Base-by-base conservation (phyloP, 2,113 vertebrate species). In the Python bivittatus region DNA sequence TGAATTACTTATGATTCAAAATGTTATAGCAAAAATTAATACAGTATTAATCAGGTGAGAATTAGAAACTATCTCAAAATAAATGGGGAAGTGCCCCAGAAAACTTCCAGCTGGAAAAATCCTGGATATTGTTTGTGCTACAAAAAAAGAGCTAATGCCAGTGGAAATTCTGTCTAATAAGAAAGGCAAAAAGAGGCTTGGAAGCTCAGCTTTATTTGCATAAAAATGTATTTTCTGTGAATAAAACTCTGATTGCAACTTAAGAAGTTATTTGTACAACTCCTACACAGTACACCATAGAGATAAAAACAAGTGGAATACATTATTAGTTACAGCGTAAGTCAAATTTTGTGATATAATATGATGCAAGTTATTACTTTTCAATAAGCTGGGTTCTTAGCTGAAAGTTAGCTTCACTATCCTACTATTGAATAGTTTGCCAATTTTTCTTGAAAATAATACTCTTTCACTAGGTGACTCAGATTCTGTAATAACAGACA, bases 21-120 rank as follows among this genome's bases (percentile, higher is more conserved):
- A 86, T 93, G 53, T 91, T 52, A 90, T n/a, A 83, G 33, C 38
- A 95, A 88, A 29, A 56, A 93, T 91, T 17, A 88, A 68, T 88
- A 92, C 56, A 84, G 84, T 57, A 92, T 84, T 29, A 23, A 84
- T 84, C 86, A 84, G 87, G 86, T 92, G 86, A 72, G 87, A 92
- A 88, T 84, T 84, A 29, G 60, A 83, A 83, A 84, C 27, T 61
- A 88, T 84, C 54, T 92, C 60, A 68, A 88, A 83, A 91, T 60
- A 68, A 91, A 92, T 48, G 17, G 17, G 53, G 88, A 83, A 92
- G 58, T 84, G 72, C 72, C 87, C 83, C 42, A 52, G 61, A 79
- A 88, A 79, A 29, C 52, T 42, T 44, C 61, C 60, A 56, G 84
- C 33, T 88, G 68, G 42, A 84, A 88, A 92, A 88, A 29, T 58